A percentile compares a stretch with the other conserved stretches of the same genome.
phyloP scores from a whole-genome alignment of 1,140 invertebrate species.

The Drosophila pectinifera region DNA sequence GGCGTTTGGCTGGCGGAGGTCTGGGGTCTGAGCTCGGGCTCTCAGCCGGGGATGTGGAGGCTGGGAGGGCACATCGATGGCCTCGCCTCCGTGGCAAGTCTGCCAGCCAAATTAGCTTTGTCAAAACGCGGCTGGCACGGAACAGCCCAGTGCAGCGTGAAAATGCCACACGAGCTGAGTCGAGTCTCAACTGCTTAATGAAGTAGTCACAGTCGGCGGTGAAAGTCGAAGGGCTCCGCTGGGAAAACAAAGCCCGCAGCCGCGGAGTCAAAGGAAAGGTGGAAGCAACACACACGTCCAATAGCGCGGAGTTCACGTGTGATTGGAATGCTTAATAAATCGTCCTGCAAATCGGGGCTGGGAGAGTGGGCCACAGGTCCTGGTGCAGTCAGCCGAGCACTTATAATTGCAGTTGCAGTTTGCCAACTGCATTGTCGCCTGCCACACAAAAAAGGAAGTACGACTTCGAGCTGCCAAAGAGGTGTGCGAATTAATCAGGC shows the following conservation, averaged over 20 bases:
- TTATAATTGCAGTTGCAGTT: conserved; percentile 82
- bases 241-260: conserved; percentile 30
- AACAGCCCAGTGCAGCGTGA: conserved; percentile 76
- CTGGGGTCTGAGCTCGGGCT: conserved; percentile 3
- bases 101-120: conserved; percentile 75
- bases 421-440: conserved; percentile 20
- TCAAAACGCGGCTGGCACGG: conserved; percentile 67
- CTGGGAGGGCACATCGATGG: conserved; percentile 7
- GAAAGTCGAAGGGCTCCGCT: conserved; percentile 57
- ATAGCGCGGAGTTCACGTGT: conserved; percentile 53
- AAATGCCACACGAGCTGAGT: conserved; percentile 55
- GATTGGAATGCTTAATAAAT: conserved; percentile 52
- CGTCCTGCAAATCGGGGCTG: conserved; percentile 12
- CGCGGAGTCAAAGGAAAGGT: conserved; percentile 64
- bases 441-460: neutral
- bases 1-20: conserved; percentile 58
- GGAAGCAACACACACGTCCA: conserved; percentile 33
- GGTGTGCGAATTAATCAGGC: conserved; percentile 13
- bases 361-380: conserved; percentile 11
- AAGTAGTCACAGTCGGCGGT: conserved; percentile 79
- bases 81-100: neutral
- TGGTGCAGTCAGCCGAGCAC: conserved; percentile 65
- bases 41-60: conserved; percentile 7
- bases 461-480: neutral
- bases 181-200: conserved; percentile 65